Percentiles rank a stretch among this genome's conserved stretches.
Conservation (phyloP, 1,140 invertebrate genomes). For the Trichonephila clavipes region DNA sequence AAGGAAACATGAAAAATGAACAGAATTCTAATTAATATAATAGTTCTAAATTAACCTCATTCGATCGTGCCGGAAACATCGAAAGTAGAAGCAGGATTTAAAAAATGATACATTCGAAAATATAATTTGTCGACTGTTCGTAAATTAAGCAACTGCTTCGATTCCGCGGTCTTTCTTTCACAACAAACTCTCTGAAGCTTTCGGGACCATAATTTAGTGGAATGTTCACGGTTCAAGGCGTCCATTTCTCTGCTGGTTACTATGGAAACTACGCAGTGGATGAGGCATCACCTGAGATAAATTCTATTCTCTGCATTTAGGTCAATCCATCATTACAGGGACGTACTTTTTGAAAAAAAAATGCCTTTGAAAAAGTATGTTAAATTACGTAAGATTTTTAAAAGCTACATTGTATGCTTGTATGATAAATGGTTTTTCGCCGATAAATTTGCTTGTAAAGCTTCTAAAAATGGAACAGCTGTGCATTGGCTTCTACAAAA, state of each 20-base stretch:
- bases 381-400: too few species aligned
- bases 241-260: neutral
- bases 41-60: neutral
- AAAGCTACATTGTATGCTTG: too few species aligned
- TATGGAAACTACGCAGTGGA: conserved; percentile 28
- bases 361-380: neutral
- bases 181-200: neutral
- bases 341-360: neutral
- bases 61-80: neutral
- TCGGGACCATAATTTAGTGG: conserved; percentile 25
- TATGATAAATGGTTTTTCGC: too few species aligned
- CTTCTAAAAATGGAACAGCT: too few species aligned
- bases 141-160: neutral
- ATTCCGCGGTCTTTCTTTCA: neutral
- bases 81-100: neutral
- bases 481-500: too few species aligned
- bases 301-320: neutral
- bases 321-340: neutral
- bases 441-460: too few species aligned
- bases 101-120: neutral
- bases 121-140: conserved; percentile 2
- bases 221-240: conserved; percentile 26
- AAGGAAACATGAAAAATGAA: too few species aligned
- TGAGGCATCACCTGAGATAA: conserved; percentile 6
- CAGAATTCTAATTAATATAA: neutral